A percentile compares a stretch with the other conserved stretches of the same genome.
These are phyloP conservation scores for Auanema sp. DNA, from an alignment of 2,888 invertebrate genomes.

Conservation along the genomic window DNA sequence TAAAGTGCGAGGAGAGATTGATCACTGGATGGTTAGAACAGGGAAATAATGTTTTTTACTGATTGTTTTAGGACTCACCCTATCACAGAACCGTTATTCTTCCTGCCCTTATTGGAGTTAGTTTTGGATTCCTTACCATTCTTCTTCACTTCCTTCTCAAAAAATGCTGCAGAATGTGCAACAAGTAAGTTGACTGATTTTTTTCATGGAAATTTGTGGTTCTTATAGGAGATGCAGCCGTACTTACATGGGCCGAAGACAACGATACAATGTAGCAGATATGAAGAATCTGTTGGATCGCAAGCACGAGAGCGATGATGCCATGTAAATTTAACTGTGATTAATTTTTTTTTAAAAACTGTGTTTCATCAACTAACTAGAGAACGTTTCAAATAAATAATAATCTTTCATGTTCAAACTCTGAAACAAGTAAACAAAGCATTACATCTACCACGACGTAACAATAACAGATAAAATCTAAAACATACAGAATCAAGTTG, in stretches of 20 bases:
- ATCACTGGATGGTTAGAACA: not conserved
- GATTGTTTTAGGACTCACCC: not conserved
- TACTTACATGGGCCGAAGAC: not conserved
- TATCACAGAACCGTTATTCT: conserved; percentile 2
- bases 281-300: conserved; percentile 2
- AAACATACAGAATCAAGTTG: not conserved
- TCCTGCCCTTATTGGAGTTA: not conserved
- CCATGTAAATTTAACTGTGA: not conserved
- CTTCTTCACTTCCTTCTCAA: not conserved
- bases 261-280: not conserved
- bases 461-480: not conserved
- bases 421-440: not conserved
- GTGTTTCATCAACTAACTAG: not conserved
- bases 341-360: not conserved
- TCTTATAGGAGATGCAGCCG: not conserved
- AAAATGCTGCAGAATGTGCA: conserved; percentile 1
- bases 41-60: not conserved
- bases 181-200: conserved; percentile 4
- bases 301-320: not conserved
- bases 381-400: no score
- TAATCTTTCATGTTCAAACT: not conserved
- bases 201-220: not conserved
- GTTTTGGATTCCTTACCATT: not conserved
- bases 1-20: not conserved
- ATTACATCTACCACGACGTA: not conserved